These are phyloP conservation scores for Agrochola lychnidis DNA, from an alignment of 2,888 invertebrate genomes.

Conservation along the genomic window DNA sequence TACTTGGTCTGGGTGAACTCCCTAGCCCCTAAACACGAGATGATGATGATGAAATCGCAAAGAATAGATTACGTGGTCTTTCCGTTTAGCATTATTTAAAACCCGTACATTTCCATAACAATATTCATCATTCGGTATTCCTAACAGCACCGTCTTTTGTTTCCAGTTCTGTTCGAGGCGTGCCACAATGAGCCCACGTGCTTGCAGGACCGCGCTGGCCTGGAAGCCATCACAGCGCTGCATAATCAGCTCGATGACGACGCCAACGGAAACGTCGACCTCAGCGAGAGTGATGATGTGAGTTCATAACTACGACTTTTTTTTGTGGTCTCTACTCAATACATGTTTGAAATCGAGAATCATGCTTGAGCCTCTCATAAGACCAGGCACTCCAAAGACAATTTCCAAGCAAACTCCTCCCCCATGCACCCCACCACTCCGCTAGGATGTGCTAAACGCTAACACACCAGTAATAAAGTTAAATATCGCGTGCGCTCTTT, in stretches of 20 bases:
- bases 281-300: slow-evolving; percentile 99
- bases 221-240: slow-evolving; percentile 97
- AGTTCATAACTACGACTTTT: slow-evolving; percentile 77
- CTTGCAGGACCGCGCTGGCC: slow-evolving; percentile 95
- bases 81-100: too few species aligned
- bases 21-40: too few species aligned
- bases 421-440: too few species aligned
- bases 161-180: slow-evolving; percentile 85
- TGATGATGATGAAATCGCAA: too few species aligned
- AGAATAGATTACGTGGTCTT: too few species aligned
- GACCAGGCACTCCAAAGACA: too few species aligned
- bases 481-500: too few species aligned
- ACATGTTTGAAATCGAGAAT: neutral
- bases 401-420: too few species aligned
- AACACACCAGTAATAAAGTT: too few species aligned
- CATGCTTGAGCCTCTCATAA: neutral
- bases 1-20: too few species aligned
- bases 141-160: slow-evolving; percentile 34
- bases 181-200: slow-evolving; percentile 94
- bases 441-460: too few species aligned
- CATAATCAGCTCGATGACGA: slow-evolving; percentile 99
- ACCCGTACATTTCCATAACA: too few species aligned
- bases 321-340: neutral
- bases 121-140: neutral
- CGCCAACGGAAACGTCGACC: slow-evolving; percentile 98